Conservation (phyloP, 1,140 invertebrate genomes). For the Sarcophaga bullata region DNA sequence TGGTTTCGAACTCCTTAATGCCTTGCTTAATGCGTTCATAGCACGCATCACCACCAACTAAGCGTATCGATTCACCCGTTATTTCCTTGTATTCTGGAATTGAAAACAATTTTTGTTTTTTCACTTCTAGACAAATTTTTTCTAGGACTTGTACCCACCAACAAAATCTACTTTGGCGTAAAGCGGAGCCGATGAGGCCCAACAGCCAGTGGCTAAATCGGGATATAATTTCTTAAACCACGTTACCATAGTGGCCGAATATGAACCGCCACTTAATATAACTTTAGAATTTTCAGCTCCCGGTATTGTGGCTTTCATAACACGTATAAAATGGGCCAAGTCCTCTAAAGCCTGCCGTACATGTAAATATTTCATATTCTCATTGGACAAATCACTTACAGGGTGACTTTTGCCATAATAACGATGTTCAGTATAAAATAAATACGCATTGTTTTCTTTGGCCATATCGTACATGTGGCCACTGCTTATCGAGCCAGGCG, state of each 20-base stretch:
- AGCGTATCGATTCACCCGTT: conserved; percentile 56
- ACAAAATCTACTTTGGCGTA: conserved; percentile 61
- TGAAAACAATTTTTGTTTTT: neutral
- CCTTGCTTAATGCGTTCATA: conserved; percentile 67
- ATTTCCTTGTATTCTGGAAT: conserved; percentile 61
- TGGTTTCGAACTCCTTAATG: conserved; percentile 65
- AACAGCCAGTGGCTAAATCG: conserved; percentile 77
- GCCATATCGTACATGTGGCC: conserved; percentile 72
- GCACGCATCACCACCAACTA: conserved; percentile 66
- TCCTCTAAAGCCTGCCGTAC: conserved; percentile 80
- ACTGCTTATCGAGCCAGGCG: conserved; percentile 60
- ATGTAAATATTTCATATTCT: conserved; percentile 74
- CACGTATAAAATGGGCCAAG: conserved; percentile 74
- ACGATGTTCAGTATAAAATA: conserved; percentile 81
- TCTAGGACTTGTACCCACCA: conserved; percentile 47
- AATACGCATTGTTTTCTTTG: conserved; percentile 70
- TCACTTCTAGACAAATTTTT: neutral
- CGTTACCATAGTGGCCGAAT: conserved; percentile 79
- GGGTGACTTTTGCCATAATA: conserved; percentile 85
- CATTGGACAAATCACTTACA: conserved; percentile 68
- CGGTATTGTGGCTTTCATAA: conserved; percentile 66
- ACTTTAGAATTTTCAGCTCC: conserved; percentile 64
- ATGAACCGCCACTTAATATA: conserved; percentile 84
- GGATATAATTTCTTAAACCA: conserved; percentile 83
- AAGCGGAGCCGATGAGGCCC: conserved; percentile 81